phyloP scores from a whole-genome alignment of 1,140 invertebrate genomes.

The Octopus sinensis region DNA sequence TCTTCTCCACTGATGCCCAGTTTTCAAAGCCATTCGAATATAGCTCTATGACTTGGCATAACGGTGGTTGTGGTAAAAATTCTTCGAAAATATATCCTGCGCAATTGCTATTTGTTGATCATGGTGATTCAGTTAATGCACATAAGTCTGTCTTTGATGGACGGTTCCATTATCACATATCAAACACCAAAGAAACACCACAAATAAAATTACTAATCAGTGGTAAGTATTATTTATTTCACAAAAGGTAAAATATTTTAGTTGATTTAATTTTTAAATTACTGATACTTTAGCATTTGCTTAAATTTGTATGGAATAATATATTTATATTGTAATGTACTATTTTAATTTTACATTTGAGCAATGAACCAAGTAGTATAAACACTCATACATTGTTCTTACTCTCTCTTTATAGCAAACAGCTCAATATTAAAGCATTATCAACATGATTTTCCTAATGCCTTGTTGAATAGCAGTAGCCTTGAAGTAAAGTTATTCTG shows the following conservation, averaged over 20 bases:
- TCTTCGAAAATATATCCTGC: conserved; percentile 39
- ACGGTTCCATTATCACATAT: conserved; percentile 12
- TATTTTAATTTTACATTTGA: too few species aligned
- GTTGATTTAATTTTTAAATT: too few species aligned
- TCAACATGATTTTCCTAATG: conserved; percentile 10
- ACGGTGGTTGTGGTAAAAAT: conserved; percentile 43
- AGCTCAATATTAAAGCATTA: not conserved
- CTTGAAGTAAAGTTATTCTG: conserved; percentile 9
- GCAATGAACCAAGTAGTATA: too few species aligned
- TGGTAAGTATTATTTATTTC: not conserved
- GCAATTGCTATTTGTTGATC: conserved; percentile 32
- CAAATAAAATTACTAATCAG: conserved; percentile 12
- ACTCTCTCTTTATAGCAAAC: conserved; percentile 5
- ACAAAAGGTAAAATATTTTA: too few species aligned
- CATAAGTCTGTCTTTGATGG: conserved; percentile 8
- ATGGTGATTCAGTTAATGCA: conserved; percentile 7
- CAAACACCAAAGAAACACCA: conserved; percentile 12
- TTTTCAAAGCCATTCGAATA: conserved; percentile 46
- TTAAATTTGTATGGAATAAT: too few species aligned
- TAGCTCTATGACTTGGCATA: conserved; percentile 41
- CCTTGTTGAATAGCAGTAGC: not conserved
- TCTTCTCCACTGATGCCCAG: conserved; percentile 38
- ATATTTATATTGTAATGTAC: too few species aligned
- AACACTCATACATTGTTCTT: too few species aligned
- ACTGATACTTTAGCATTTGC: too few species aligned